Conservation (phyloP, 64 coral and sea anemone genomes). For the Pocillopora verrucosa region DNA sequence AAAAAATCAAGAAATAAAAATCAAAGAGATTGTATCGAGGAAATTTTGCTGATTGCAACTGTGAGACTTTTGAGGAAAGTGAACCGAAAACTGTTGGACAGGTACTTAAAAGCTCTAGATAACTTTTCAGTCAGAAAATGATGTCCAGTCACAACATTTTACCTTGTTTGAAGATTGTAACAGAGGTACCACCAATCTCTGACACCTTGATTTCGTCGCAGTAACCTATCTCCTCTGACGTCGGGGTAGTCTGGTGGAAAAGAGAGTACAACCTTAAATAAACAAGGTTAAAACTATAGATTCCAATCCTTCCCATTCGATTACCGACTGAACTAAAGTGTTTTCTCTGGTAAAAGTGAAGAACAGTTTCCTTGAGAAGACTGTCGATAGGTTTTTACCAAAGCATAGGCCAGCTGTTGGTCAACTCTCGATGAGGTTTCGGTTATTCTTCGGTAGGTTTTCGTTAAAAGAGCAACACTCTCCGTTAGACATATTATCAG, state of each 20-base stretch:
- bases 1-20: background rate
- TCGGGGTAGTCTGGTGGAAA: conserved; percentile 86
- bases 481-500: too few relatives aligned
- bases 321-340: too few relatives aligned
- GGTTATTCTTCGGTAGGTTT: too few relatives aligned
- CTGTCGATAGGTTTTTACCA: too few relatives aligned
- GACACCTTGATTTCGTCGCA: conserved; percentile 85
- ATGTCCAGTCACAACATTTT: background rate
- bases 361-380: too few relatives aligned
- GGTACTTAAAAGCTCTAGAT: background rate
- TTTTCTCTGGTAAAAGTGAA: too few relatives aligned
- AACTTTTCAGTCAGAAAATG: background rate
- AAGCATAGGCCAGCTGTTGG: too few relatives aligned
- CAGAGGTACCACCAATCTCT: conserved; percentile 92
- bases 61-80: background rate
- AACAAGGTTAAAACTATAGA: background rate
- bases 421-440: too few relatives aligned
- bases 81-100: background rate
- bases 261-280: background rate
- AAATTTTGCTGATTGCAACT: background rate
- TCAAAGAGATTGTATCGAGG: too few relatives aligned
- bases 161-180: conserved; percentile 99
- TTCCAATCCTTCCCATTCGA: too few relatives aligned
- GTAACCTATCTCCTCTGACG: conserved; percentile 84
- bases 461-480: too few relatives aligned